Evolutionary conservation across 2,888 invertebrate species (phyloP).

Genomic region (Macropis europaea): DNA sequence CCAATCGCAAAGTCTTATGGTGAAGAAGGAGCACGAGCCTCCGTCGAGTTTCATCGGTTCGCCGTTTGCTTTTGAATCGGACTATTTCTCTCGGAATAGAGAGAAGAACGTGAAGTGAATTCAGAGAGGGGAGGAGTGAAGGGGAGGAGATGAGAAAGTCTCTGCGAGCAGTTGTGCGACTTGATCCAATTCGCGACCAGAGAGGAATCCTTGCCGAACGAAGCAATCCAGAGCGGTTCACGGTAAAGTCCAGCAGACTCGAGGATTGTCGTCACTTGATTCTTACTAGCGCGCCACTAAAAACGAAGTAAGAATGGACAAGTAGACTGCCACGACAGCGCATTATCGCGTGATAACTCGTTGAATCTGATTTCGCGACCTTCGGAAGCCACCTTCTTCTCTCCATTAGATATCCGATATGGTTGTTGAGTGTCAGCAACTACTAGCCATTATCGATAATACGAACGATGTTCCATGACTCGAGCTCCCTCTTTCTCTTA

Average conservation of each 20-base stretch:
- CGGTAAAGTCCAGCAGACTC: not conserved
- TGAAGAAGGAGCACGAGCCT: not conserved
- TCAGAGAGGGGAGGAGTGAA: too few relatives aligned
- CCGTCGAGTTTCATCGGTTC: conserved; percentile 20
- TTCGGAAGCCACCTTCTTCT: conserved; percentile 39
- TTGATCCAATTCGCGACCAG: not conserved
- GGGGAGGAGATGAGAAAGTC: too few relatives aligned
- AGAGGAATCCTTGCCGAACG: not conserved
- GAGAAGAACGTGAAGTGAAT: too few relatives aligned
- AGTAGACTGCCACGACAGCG: conserved; percentile 14
- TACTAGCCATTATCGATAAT: conserved; percentile 7
- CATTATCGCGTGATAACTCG: conserved; percentile 52
- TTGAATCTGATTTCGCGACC: conserved; percentile 34
- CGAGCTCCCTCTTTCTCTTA: not conserved
- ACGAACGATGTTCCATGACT: not conserved
- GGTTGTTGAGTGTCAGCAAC: conserved; percentile 15
- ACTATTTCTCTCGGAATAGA: too few relatives aligned
- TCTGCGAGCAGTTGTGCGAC: too few relatives aligned
- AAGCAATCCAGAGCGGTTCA: not conserved
- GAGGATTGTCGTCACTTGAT: conserved; percentile 9
- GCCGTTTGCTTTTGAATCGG: too few relatives aligned
- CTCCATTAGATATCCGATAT: conserved; percentile 26
- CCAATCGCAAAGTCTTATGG: not conserved
- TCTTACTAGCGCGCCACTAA: conserved; percentile 38
- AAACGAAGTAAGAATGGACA: conserved; percentile 36